Percentiles rank a stretch among this genome's conserved stretches.
Evolutionary conservation across 2,888 invertebrate genomes (phyloP).

Genomic region (Stenoptilia bipunctidactyla): DNA sequence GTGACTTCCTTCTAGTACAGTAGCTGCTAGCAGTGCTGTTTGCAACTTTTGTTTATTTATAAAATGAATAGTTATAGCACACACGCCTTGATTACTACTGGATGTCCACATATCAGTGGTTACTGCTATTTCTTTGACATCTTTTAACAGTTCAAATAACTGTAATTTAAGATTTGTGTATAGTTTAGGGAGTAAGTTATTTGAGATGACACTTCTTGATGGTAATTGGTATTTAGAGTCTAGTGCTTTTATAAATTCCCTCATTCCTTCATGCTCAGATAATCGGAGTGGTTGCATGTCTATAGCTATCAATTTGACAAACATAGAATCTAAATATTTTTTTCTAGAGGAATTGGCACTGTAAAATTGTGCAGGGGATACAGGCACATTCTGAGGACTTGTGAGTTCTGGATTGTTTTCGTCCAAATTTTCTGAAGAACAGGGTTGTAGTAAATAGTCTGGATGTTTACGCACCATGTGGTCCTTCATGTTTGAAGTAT

Average conservation of each 20-base stretch:
- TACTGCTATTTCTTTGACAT: constrained; percentile 4
- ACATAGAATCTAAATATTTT: constrained; percentile 3
- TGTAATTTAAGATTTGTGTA: constrained; percentile 2
- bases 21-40: constrained; percentile 5
- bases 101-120: constrained; percentile 9
- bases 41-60: constrained; percentile 1
- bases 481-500: constrained; percentile 3
- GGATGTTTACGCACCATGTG: constrained; percentile 2
- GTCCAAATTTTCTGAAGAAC: background rate
- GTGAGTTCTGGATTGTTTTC: background rate
- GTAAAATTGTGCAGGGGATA: background rate
- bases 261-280: constrained; percentile 8
- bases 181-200: background rate
- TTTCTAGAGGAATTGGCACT: background rate
- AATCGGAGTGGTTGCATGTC: constrained; percentile 9
- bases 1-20: constrained; percentile 7
- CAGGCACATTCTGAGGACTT: background rate
- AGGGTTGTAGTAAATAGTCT: background rate
- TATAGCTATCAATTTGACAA: constrained; percentile 9
- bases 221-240: constrained; percentile 10
- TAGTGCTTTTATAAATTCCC: constrained; percentile 8
- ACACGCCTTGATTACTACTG: constrained; percentile 5
- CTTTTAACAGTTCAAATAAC: constrained; percentile 1
- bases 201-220: constrained; percentile 5
- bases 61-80: constrained; percentile 8